Evolutionary conservation across 2,888 invertebrate genomes (phyloP).

Genomic region (Ochropleura leucogaster): DNA sequence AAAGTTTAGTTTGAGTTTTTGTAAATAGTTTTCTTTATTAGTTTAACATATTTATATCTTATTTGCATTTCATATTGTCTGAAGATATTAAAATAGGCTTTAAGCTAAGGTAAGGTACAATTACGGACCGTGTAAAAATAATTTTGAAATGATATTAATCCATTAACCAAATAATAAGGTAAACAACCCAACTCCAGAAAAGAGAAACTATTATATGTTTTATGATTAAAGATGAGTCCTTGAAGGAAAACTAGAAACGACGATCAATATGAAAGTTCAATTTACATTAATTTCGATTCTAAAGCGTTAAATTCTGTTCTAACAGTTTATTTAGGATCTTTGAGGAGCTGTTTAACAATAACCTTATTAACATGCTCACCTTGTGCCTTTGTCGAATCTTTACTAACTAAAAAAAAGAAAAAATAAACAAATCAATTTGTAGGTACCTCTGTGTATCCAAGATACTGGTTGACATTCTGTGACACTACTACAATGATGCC

Average conservation of each 20-base stretch:
- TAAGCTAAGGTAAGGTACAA: too few relatives aligned
- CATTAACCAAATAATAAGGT: neutral
- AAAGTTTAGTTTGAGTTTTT: neutral
- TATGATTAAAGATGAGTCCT: neutral
- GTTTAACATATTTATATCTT: neutral
- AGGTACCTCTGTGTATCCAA: conserved; percentile 95
- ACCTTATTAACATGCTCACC: neutral
- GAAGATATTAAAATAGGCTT: too few relatives aligned
- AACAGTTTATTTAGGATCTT: neutral
- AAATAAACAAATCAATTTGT: neutral
- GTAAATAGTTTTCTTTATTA: neutral
- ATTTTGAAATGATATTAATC: too few relatives aligned
- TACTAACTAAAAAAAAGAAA: neutral
- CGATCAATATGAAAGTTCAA: too few relatives aligned
- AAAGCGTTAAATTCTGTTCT: neutral
- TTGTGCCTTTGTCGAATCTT: neutral
- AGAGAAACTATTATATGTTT: neutral
- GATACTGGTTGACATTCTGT: conserved; percentile 94
- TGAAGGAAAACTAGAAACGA: too few relatives aligned
- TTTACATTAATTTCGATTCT: neutral
- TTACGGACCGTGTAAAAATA: too few relatives aligned
- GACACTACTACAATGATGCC: conserved; percentile 97
- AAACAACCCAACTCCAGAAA: neutral
- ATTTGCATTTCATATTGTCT: too few relatives aligned
- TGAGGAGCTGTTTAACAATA: neutral